A percentile compares a stretch with the other conserved stretches of the same genome.
These are phyloP conservation scores for Byasa hedistus DNA, from an alignment of 2,888 invertebrate species.

Conservation along the genomic window DNA sequence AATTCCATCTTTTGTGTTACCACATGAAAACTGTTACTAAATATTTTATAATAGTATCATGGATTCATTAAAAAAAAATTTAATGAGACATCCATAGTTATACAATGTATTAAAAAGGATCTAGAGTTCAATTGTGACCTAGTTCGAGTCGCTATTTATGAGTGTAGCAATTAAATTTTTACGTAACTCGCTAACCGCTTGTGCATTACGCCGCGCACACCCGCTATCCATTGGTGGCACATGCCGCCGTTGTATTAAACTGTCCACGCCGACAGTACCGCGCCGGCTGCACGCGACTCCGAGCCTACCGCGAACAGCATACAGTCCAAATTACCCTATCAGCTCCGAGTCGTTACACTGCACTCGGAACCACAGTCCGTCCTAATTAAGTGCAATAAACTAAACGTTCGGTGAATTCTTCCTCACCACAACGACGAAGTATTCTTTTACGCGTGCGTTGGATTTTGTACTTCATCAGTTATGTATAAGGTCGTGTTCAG, in stretches of 20 bases:
- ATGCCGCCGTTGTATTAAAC: constrained; percentile 49
- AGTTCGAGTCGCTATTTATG: too few relatives aligned
- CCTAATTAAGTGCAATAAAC: constrained; percentile 54
- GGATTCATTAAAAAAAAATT: too few relatives aligned
- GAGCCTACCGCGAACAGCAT: constrained; percentile 23
- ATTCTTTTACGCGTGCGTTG: constrained; percentile 13
- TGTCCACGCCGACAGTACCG: constrained; percentile 37
- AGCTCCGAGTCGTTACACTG: constrained; percentile 8
- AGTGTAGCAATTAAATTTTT: constrained; percentile 3
- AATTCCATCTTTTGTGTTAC: too few relatives aligned
- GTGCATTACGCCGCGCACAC: constrained; percentile 35
- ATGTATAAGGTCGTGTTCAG: neutral
- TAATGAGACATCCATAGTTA: too few relatives aligned
- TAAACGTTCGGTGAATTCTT: constrained; percentile 39
- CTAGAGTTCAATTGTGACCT: too few relatives aligned
- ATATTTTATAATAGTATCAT: too few relatives aligned
- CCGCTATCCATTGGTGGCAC: constrained; percentile 48
- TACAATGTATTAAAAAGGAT: too few relatives aligned
- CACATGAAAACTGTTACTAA: too few relatives aligned
- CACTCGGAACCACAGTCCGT: constrained; percentile 31
- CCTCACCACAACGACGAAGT: constrained; percentile 27
- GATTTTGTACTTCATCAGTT: constrained; percentile 27
- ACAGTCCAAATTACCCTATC: constrained; percentile 15
- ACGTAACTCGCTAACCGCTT: constrained; percentile 17
- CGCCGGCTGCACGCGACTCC: constrained; percentile 19